Evolutionary conservation across 2,888 invertebrate species (phyloP).

Genomic region (Pilophorus perplexus): DNA sequence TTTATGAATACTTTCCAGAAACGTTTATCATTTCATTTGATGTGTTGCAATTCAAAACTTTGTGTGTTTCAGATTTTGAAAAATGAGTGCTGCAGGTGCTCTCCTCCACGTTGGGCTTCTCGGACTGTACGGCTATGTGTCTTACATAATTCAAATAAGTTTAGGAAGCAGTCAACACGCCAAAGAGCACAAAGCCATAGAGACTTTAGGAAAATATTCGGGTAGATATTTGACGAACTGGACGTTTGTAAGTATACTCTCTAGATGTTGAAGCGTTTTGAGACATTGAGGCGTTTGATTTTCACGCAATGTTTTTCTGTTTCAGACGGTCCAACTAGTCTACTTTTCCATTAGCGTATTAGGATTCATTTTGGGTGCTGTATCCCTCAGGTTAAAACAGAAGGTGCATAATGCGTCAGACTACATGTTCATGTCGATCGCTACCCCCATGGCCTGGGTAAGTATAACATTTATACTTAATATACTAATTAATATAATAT

Average conservation of each 20-base stretch:
- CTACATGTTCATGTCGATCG: constrained; percentile 46
- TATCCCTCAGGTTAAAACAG: constrained; percentile 40
- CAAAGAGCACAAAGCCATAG: neutral
- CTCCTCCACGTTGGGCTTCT: constrained; percentile 37
- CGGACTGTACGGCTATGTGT: constrained; percentile 32
- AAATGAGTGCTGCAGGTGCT: constrained; percentile 33
- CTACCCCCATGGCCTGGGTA: constrained; percentile 47
- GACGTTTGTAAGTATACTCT: constrained; percentile 55
- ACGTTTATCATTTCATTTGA: too few relatives aligned
- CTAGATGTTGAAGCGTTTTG: neutral
- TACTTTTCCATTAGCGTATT: constrained; percentile 48
- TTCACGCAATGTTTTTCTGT: too few relatives aligned
- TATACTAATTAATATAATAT: neutral
- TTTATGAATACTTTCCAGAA: too few relatives aligned
- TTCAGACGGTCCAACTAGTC: constrained; percentile 48
- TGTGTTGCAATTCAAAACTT: too few relatives aligned
- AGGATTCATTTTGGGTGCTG: constrained; percentile 47
- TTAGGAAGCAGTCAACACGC: constrained; percentile 23
- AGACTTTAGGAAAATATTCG: constrained; percentile 42
- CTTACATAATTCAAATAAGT: constrained; percentile 22
- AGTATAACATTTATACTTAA: constrained; percentile 28
- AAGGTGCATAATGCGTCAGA: constrained; percentile 40
- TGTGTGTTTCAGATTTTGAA: constrained; percentile 22
- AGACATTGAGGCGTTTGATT: neutral
- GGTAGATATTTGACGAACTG: constrained; percentile 56